These are phyloP conservation scores for Acanthosoma haemorrhoidale DNA, from an alignment of 2,888 invertebrate genomes.

Conservation along the genomic window DNA sequence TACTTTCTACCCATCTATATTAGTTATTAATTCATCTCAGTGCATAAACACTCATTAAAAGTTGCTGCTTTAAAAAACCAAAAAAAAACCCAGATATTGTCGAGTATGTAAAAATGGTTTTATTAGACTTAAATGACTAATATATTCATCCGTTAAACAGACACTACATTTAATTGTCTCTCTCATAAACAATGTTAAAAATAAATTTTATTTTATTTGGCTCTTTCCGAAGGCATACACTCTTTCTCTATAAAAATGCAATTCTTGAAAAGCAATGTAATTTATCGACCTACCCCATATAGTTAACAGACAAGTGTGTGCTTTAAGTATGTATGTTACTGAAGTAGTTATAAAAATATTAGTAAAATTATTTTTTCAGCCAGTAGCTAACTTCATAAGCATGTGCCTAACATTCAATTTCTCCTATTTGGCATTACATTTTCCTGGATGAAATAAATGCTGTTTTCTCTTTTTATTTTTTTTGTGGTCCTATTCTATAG, in stretches of 20 bases:
- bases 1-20: background rate
- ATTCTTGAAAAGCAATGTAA: background rate
- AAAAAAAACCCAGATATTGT: background rate
- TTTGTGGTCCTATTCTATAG: background rate
- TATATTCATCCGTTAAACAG: background rate
- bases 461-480: background rate
- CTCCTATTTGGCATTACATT: background rate
- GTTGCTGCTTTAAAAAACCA: background rate
- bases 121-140: conserved; percentile 6
- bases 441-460: background rate
- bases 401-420: background rate
- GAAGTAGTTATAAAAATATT: background rate
- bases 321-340: conserved; percentile 24
- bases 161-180: background rate
- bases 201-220: background rate
- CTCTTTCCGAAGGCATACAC: conserved; percentile 26
- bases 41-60: background rate
- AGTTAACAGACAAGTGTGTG: conserved; percentile 18
- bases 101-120: background rate
- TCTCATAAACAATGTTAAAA: background rate
- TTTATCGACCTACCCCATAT: background rate
- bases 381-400: background rate
- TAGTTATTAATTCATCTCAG: conserved; percentile 2
- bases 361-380: background rate
- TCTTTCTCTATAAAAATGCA: background rate